A percentile compares a stretch with the other conserved stretches of the same genome.
These are phyloP conservation scores for Lycaena phlaeas DNA, from an alignment of 2,888 invertebrate species.

Conservation along the genomic window DNA sequence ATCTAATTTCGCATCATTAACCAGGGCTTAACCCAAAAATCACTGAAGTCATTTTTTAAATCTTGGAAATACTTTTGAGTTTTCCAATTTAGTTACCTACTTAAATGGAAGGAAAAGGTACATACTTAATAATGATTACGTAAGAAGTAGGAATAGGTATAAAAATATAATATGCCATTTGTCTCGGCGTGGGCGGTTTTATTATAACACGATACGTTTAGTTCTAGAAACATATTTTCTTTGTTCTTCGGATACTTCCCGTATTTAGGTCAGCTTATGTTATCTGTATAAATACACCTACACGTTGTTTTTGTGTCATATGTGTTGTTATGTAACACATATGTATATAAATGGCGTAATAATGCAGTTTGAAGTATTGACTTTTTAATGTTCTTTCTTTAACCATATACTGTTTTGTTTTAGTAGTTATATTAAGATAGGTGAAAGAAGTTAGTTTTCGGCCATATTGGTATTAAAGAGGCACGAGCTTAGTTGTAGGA, in stretches of 20 bases:
- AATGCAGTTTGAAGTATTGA: neutral
- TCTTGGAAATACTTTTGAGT: no score
- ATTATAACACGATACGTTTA: neutral
- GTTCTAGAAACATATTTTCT: conserved; percentile 4
- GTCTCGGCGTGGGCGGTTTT: neutral
- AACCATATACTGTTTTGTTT: no score
- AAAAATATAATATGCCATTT: neutral
- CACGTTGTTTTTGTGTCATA: neutral
- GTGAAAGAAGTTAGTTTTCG: no score
- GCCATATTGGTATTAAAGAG: no score
- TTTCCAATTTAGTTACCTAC: no score
- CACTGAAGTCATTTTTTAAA: no score
- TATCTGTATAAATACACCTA: conserved; percentile 5
- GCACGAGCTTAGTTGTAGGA: no score
- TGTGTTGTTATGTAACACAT: neutral
- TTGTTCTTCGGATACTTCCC: conserved; percentile 1
- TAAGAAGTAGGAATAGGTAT: neutral
- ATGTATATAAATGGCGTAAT: neutral
- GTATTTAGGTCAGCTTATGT: conserved; percentile 4
- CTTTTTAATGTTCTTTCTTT: neutral
- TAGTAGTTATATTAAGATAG: no score
- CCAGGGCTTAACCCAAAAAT: no score
- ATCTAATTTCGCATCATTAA: no score
- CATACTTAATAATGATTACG: no score
- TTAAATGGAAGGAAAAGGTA: no score